Conservation (phyloP, 2,888 invertebrate species). For the Myopa tessellatipennis region DNA sequence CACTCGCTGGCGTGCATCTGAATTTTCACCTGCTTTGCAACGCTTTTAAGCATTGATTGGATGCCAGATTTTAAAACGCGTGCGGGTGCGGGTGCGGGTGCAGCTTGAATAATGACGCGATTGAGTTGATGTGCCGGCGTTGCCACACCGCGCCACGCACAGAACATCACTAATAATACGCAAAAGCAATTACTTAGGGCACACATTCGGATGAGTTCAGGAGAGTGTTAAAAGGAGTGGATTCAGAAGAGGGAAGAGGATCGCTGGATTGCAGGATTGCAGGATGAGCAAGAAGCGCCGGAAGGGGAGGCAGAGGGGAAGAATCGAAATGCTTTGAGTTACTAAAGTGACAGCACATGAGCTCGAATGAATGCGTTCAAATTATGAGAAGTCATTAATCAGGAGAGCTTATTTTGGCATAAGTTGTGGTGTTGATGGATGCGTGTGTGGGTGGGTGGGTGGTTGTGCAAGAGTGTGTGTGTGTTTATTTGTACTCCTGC, state of each 20-base stretch:
- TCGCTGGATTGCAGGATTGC: too few species aligned
- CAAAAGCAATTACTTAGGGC: conserved; percentile 36
- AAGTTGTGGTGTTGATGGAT: conserved; percentile 12
- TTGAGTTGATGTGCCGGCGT: conserved; percentile 21
- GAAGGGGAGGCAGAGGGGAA: background rate
- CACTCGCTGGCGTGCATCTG: background rate
- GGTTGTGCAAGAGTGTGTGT: background rate
- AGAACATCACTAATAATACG: conserved; percentile 29
- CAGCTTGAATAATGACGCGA: conserved; percentile 33
- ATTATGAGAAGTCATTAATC: conserved; percentile 38
- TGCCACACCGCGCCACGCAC: conserved; percentile 20
- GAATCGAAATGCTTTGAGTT: background rate
- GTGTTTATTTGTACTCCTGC: background rate
- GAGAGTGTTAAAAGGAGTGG: background rate
- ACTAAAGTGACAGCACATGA: background rate
- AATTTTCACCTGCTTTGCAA: conserved; percentile 31
- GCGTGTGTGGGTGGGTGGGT: background rate
- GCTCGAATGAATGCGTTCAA: conserved; percentile 12
- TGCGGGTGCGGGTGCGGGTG: conserved; percentile 27
- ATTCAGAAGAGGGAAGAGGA: background rate
- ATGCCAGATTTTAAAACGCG: conserved; percentile 30
- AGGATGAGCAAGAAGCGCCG: too few species aligned
- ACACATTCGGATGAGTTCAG: conserved; percentile 1
- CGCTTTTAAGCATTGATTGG: conserved; percentile 32
- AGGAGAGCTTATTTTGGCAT: conserved; percentile 8